These are phyloP conservation scores for Neosalanx taihuensis DNA, from an alignment of 2,797 vertebrate genomes.

Conservation along the genomic window DNA sequence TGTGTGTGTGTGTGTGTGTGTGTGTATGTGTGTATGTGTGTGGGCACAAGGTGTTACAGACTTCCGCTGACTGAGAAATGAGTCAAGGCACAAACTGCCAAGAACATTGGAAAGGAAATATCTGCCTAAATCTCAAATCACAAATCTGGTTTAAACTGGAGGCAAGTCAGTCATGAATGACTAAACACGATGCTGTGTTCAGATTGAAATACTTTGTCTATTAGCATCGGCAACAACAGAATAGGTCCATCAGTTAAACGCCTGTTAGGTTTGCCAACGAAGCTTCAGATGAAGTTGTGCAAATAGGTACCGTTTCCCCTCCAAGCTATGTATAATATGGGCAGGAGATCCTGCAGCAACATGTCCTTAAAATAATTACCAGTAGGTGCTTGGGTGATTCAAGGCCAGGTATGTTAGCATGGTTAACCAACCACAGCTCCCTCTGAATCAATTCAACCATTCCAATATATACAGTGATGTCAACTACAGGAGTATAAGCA, in stretches of 20 bases:
- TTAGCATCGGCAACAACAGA: neutral
- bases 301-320: neutral
- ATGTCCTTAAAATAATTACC: neutral
- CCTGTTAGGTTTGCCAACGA: neutral
- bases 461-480: neutral
- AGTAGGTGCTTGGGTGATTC: conserved; percentile 1
- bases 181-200: neutral
- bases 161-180: neutral
- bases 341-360: neutral
- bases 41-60: conserved; percentile 5
- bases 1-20: neutral
- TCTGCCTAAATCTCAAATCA: neutral
- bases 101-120: conserved; percentile 1
- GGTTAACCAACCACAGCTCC: neutral
- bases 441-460: neutral
- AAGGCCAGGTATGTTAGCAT: neutral
- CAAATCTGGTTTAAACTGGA: neutral
- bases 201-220: neutral
- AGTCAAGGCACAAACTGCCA: neutral
- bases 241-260: no score
- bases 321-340: neutral
- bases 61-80: neutral
- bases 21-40: no score
- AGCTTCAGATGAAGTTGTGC: neutral
- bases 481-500: neutral